Evolutionary conservation across 2,797 vertebrate species (phyloP), one percentile per base, ranked within the genome.

Genomic region (Phoxinus dragarum): DNA sequence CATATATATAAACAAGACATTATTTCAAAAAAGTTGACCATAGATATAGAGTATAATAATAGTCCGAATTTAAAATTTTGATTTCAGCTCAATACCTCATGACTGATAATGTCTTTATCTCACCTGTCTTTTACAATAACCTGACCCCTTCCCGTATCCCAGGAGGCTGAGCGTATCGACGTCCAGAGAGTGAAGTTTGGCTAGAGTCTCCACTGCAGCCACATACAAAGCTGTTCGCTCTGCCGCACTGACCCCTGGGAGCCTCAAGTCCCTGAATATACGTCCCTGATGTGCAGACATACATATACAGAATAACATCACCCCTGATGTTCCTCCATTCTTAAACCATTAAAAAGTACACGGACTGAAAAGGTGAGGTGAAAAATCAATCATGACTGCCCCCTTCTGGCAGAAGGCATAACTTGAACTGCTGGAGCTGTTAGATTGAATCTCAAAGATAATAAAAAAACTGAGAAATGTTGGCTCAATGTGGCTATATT

Each of bases 41-140:
- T 34, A 73, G 44, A 27, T 49, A 17, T 52, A 52, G 66, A 68
- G 8, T 38, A 11, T 4, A n/a, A 36, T 72, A 40, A 34, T 14
- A 59, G 54, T 40, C 27, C 1, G 34, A 27, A 64, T 21, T 71
- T 2, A 14, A n/a, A 12, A 23, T 12, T 10, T 7, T 10, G 0
- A 49, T 73, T 54, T 36, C 27, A 64, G 44, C 4, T 36, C 40
- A 69, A 9, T 61, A 64, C 19, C 2, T 14, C 1, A 4, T 21
- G 17, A 36, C 16, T 44, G 38, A 66, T 44, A 6, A 47, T 23
- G 17, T 42, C 16, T 27, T 61, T 9, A 68, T 27, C 82, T 84
- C 69, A 99, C 98, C 96, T 99, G 98, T 94, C 98, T 97, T 91
- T 91, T 96, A 93, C 96, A 97, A 92, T 98, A 99, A 64, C 95